Percentiles rank a stretch among this genome's conserved stretches.
These are phyloP conservation scores for Phyllostomus hastatus DNA, from an alignment of 2,113 vertebrate species.

Conservation along the genomic window DNA sequence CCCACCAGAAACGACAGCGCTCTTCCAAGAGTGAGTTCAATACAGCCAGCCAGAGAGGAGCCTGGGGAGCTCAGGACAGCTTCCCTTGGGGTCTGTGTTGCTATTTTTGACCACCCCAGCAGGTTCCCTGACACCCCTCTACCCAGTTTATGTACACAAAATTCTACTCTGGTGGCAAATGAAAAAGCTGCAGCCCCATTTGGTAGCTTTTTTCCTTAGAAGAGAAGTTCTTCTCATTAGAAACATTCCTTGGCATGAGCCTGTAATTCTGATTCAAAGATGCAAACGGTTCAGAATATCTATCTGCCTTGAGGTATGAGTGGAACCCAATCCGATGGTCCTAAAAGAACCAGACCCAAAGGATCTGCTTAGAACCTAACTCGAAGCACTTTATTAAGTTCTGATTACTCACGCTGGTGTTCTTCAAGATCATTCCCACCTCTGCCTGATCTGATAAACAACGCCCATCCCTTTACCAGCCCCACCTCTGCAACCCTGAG, in stretches of 20 bases:
- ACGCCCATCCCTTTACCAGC: neutral
- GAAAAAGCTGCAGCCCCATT: neutral
- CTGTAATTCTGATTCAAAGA: neutral
- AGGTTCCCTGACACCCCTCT: too few relatives aligned
- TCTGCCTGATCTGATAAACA: neutral
- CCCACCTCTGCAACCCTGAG: neutral
- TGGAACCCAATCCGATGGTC: neutral
- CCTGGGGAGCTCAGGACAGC: neutral
- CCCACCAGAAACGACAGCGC: neutral
- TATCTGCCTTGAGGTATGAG: neutral
- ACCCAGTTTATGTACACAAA: neutral
- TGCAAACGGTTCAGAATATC: neutral
- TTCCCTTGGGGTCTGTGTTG: neutral
- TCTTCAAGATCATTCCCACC: neutral
- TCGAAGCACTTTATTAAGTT: neutral
- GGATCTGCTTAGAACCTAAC: neutral
- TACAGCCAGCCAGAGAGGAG: neutral
- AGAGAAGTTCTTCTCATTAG: neutral
- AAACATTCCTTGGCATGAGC: neutral
- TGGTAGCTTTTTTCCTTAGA: neutral
- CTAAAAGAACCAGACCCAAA: neutral
- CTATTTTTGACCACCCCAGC: neutral
- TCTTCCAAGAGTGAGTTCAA: neutral
- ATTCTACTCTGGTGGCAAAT: neutral
- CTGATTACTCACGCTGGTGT: neutral